phyloP scores from a whole-genome alignment of 1,140 invertebrate species.

The Nebria ingens region DNA sequence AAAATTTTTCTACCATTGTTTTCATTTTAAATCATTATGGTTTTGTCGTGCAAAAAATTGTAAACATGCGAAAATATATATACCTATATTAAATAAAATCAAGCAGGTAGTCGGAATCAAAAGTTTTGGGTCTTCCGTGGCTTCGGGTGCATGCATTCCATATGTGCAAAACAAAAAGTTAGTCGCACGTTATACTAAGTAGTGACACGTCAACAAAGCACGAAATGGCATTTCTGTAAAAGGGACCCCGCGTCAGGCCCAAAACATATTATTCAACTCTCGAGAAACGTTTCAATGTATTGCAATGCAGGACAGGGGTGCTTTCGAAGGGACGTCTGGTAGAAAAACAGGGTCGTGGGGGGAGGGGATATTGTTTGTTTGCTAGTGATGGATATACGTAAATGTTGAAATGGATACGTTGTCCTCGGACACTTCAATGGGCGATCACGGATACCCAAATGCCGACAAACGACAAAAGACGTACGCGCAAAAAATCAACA shows the following conservation, averaged over 20 bases:
- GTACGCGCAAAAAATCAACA: neutral
- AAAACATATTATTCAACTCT: neutral
- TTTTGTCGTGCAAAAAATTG: too few relatives aligned
- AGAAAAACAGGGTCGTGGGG: neutral
- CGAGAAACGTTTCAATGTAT: neutral
- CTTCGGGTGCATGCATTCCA: too few relatives aligned
- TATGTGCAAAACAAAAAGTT: constrained; percentile 16
- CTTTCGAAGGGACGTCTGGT: neutral
- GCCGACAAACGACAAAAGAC: neutral
- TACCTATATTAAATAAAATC: too few relatives aligned
- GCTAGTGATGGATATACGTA: too few relatives aligned
- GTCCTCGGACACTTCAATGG: constrained; percentile 1
- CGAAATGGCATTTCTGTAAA: constrained; percentile 26
- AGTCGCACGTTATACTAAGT: constrained; percentile 19
- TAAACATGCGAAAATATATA: too few relatives aligned
- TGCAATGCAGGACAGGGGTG: too few relatives aligned
- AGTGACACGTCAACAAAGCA: constrained; percentile 28
- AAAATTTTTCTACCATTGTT: too few relatives aligned
- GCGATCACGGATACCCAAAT: neutral
- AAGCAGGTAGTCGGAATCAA: too few relatives aligned
- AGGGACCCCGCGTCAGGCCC: constrained; percentile 12
- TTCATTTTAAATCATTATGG: too few relatives aligned
- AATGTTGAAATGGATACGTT: constrained; percentile 5
- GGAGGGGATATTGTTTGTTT: neutral
- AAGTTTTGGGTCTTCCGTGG: too few relatives aligned